Evolutionary conservation across 2,113 vertebrate genomes (phyloP), one percentile per base, ranked within the genome.

Genomic region (Sclerurus mexicanus): DNA sequence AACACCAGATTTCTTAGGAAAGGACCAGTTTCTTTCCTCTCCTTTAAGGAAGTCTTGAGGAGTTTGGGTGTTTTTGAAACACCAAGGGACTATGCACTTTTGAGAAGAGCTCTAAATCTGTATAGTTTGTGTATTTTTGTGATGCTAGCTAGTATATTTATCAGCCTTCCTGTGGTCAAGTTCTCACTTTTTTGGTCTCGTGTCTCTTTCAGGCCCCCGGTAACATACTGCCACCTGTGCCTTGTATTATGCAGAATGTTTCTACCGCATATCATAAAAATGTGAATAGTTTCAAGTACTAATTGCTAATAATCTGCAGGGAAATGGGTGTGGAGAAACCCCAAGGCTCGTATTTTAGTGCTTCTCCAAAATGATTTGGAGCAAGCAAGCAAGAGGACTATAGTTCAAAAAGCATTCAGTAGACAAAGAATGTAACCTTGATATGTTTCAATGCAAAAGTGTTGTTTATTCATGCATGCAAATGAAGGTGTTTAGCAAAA

Each of bases 401-500:
- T 56, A 82, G 49, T 90, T 93, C 52, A 76, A 68, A 80, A 39
- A 66, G 33, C 55, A 24, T 84, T 93, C 63, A 44, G 64, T 33
- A 67, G 86, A 53, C 1, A 7, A 17, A 5, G 50, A 63, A 59
- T 8, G 4, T 52, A 90, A 87, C 67, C 64, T 67, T 52, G 60
- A 66, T 33, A 59, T 6, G 9, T 75, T 84, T 89, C 74, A 59
- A 6, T 49, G 47, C 52, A 90, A 89, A 68, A 22, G 9, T 55
- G 3, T 35, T 67, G 47, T 33, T 76, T 73, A 80, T 94, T 95
- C 84, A 93, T 85, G 62, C 10, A 16, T 6, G 19, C 40, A 95
- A 96, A 93, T 87, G 78, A 87, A 62, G 16, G 49, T 37, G 91
- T 96, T 96, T 55, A 95, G 49, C 31, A 77, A 82, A 71, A 79